Evolutionary conservation across 2,888 invertebrate genomes (phyloP), one percentile per base, ranked within the genome.

Genomic region (Brachypterus glaber): DNA sequence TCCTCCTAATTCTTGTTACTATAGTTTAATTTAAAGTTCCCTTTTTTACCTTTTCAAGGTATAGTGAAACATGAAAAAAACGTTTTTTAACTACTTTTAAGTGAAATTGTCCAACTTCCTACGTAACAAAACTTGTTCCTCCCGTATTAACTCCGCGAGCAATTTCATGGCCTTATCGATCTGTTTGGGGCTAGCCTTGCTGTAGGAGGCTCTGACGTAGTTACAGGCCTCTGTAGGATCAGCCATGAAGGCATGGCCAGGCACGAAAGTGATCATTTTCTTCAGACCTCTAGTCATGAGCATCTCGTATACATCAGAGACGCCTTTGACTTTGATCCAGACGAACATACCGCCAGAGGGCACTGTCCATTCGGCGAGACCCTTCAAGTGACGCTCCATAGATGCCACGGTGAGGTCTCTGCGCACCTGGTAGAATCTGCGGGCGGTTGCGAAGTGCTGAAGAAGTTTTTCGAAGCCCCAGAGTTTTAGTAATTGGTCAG

Each of bases 291-390:
- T 73, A 35, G 75, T 71, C 67, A 76, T 73, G 9, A 86, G 75
- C 77, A 87, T 76, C 39, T 78, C 73, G 60, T 77, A 77, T 2
- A 84, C 80, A 55, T 87, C 84, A 2, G 72, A 64, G 0, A 87
- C 70, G 0, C 74, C 79, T 3, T 65, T 66, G 0, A 85, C 74
- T 51, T 76, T 73, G 33, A 85, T 66, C 87, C 87, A 88, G 25
- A 85, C 69, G 63, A 86, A 87, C 70, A 87, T 77, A 0, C 87
- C 87, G 2, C 81, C 85, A 3, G 66, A 60, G 0, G 88, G 87
- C 15, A 70, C 57, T 1, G 63, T 55, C 74, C 82, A 85, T 39
- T 78, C 77, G 2, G 76, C 78, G 2, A 83, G 57, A 32, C 74
- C 77, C 68, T 59, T 51, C 13, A 79, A 63, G 57, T 78, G 70